phyloP scores from a whole-genome alignment of 1,140 invertebrate species.

The Caenorhabditis remanei region DNA sequence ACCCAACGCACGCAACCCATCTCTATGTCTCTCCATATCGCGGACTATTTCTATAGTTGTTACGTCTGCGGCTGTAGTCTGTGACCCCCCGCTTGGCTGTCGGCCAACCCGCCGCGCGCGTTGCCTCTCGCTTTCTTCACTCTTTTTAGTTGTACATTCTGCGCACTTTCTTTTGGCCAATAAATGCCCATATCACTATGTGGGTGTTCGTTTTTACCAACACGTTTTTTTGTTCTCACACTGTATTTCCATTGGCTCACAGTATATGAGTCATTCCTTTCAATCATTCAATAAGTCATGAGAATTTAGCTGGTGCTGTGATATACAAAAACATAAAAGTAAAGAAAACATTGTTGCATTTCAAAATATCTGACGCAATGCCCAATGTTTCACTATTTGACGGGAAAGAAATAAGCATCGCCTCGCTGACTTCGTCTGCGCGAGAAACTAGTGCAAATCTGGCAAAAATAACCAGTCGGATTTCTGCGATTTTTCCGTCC shows the following conservation, averaged over 20 bases:
- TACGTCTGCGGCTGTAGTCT: constrained; percentile 41
- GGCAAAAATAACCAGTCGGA: constrained; percentile 21
- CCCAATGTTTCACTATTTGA: neutral
- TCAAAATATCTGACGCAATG: constrained; percentile 8
- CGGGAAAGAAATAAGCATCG: neutral
- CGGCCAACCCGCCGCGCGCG: constrained; percentile 42
- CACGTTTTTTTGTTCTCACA: neutral
- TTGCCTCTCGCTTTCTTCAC: constrained; percentile 50
- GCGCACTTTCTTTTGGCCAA: constrained; percentile 48
- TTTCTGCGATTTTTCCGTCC: constrained; percentile 15
- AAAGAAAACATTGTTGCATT: constrained; percentile 26
- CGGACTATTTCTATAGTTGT: neutral
- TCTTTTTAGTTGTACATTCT: constrained; percentile 53
- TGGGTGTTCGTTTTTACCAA: neutral
- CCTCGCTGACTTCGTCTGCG: neutral
- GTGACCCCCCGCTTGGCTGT: constrained; percentile 46
- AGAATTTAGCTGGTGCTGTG: neutral
- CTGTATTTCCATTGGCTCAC: neutral
- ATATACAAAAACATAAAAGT: neutral
- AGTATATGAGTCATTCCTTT: neutral
- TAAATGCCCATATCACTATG: constrained; percentile 50
- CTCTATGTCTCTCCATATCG: constrained; percentile 18
- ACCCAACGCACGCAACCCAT: constrained; percentile 48
- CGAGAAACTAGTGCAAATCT: neutral
- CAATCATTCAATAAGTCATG: neutral